phyloP scores from a whole-genome alignment of 2,113 vertebrate genomes.

The Sebastes fasciatus region DNA sequence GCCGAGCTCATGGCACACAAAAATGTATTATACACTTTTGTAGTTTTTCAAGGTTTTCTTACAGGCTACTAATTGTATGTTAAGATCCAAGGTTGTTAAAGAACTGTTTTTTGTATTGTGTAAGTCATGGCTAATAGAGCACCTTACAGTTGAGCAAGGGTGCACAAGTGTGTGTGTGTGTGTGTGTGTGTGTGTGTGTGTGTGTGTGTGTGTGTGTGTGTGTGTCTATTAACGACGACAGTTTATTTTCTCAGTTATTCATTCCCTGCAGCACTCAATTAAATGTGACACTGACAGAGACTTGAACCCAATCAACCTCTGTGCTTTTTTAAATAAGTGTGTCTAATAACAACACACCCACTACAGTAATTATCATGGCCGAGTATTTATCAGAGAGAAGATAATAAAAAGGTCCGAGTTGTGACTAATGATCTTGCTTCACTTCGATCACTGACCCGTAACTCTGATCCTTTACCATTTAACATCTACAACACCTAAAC shows the following conservation, averaged over 20 bases:
- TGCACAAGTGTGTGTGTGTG: neutral
- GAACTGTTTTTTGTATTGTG: neutral
- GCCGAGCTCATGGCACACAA: neutral
- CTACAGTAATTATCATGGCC: slow-evolving; percentile 52
- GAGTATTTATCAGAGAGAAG: slow-evolving; percentile 39
- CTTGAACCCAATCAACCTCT: slow-evolving; percentile 60
- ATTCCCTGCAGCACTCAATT: slow-evolving; percentile 44
- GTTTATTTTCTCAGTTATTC: slow-evolving; percentile 50
- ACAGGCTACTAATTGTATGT: neutral
- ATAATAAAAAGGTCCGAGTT: slow-evolving; percentile 58
- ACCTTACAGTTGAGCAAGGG: slow-evolving; percentile 14
- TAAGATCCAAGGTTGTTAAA: neutral
- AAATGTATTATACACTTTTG: neutral
- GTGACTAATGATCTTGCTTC: slow-evolving; percentile 34
- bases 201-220: neutral
- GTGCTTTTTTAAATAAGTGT: slow-evolving; percentile 41
- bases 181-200: neutral
- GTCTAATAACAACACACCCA: slow-evolving; percentile 42
- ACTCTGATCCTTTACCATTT: neutral
- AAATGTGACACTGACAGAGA: slow-evolving; percentile 54
- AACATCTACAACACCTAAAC: neutral
- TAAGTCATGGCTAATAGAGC: neutral
- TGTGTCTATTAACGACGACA: slow-evolving; percentile 8
- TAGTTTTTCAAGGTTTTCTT: slow-evolving; percentile 7
- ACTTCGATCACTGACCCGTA: slow-evolving; percentile 1